These are phyloP conservation scores for Sebastes oblongus DNA, from an alignment of 2,797 vertebrate genomes.

Conservation along the genomic window DNA sequence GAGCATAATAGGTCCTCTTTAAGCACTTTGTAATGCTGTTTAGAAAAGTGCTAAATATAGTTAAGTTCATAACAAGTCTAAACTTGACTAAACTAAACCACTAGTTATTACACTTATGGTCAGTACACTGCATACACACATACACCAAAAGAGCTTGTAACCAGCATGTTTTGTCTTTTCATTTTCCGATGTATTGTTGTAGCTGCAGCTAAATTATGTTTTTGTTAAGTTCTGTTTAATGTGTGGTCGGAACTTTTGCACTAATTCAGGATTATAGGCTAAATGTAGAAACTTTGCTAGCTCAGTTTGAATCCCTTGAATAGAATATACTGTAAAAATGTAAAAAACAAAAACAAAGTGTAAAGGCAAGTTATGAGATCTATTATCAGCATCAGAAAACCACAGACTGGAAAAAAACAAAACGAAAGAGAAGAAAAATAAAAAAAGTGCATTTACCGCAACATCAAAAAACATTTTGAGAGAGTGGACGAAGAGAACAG, in stretches of 20 bases:
- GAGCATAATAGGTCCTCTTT: no score
- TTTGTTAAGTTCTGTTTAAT: background rate
- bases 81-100: background rate
- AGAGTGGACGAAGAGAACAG: background rate
- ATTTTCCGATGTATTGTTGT: background rate
- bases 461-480: background rate
- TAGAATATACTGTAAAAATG: background rate
- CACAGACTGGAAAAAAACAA: background rate
- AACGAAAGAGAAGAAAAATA: background rate
- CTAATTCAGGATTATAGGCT: background rate
- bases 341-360: background rate
- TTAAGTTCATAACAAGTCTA: background rate
- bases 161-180: background rate
- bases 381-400: background rate
- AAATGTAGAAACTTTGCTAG: background rate
- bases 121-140: background rate
- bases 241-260: background rate
- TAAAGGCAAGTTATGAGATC: background rate
- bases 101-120: background rate
- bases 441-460: background rate
- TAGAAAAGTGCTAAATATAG: no score
- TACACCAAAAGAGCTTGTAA: background rate
- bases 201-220: background rate
- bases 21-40: no score
- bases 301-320: background rate